Evolutionary conservation across 2,797 vertebrate species (phyloP).

Genomic region (Takifugu ocellatus): DNA sequence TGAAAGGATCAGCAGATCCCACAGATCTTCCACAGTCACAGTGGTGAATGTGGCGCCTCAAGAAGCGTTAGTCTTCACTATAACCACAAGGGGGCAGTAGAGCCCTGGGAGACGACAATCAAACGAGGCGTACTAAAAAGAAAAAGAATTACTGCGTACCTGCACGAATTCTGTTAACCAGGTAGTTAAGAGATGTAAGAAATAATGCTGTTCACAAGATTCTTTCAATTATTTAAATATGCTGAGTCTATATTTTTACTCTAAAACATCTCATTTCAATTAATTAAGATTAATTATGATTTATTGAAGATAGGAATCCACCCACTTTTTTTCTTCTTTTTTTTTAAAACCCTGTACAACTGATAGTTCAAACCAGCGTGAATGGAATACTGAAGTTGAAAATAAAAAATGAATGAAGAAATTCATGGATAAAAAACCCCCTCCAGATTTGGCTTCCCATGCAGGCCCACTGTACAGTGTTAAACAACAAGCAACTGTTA

Average conservation of each 20-base stretch:
- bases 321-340: neutral
- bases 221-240: constrained; percentile 31
- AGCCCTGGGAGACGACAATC: constrained; percentile 19
- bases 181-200: constrained; percentile 13
- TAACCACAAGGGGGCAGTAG: constrained; percentile 66
- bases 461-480: constrained; percentile 50
- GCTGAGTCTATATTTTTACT: constrained; percentile 36
- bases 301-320: constrained; percentile 26
- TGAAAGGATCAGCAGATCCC: too few species aligned
- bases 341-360: too few species aligned
- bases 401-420: too few species aligned
- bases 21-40: too few species aligned
- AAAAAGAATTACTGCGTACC: constrained; percentile 33
- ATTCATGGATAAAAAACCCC: neutral
- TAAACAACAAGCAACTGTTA: constrained; percentile 60
- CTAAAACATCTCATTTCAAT: constrained; percentile 13
- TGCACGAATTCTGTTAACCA: constrained; percentile 24
- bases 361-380: too few species aligned
- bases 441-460: constrained; percentile 42
- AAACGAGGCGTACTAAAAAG: constrained; percentile 19
- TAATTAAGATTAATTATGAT: constrained; percentile 33
- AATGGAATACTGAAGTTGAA: too few species aligned
- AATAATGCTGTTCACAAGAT: constrained; percentile 16
- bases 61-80: too few species aligned
- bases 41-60: too few species aligned